Conservation (phyloP, 2,888 invertebrate species). For the Sphaeridia pumilis region DNA sequence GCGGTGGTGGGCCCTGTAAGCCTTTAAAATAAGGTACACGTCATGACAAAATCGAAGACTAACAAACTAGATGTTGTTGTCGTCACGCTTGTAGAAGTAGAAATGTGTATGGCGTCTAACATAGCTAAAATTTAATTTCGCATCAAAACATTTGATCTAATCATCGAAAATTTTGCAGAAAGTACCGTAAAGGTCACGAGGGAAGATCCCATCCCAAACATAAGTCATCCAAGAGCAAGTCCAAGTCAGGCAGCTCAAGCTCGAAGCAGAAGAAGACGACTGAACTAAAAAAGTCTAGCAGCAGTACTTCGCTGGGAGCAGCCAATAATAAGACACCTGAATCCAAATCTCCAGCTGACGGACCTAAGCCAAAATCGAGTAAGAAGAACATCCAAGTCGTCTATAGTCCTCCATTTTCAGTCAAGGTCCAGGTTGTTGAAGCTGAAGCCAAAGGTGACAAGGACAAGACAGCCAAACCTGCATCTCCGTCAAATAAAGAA, state of each 20-base stretch:
- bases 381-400: constrained; percentile 31
- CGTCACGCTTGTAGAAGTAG: too few relatives aligned
- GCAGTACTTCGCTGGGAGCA: background rate
- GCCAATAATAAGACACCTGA: background rate
- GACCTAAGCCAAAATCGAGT: background rate
- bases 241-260: background rate
- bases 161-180: background rate
- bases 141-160: background rate
- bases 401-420: constrained; percentile 33
- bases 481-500: background rate
- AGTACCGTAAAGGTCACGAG: background rate
- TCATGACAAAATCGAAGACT: background rate
- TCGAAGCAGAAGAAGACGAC: constrained; percentile 8
- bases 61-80: background rate
- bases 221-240: background rate
- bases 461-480: constrained; percentile 2
- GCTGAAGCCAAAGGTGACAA: constrained; percentile 1
- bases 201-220: background rate
- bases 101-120: too few relatives aligned
- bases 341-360: background rate
- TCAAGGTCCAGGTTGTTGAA: constrained; percentile 27
- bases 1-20: background rate
- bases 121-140: too few relatives aligned
- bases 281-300: constrained; percentile 1
- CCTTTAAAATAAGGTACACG: too few relatives aligned